phyloP scores from a whole-genome alignment of 2,797 vertebrate species.

The Malurus leucopterus region DNA sequence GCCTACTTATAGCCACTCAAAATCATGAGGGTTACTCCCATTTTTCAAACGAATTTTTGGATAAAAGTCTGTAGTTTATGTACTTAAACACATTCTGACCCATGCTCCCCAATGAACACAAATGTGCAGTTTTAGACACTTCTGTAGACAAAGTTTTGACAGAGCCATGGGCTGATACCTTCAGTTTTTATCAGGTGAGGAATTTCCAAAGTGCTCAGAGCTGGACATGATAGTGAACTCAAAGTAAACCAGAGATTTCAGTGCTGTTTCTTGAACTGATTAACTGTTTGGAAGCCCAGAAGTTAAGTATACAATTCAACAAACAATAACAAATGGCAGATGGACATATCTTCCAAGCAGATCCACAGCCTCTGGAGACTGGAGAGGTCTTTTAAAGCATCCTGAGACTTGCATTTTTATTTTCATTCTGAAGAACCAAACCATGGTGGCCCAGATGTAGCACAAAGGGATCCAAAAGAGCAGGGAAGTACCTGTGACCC shows the following conservation, averaged over 20 bases:
- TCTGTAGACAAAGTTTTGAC: background rate
- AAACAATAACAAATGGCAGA: background rate
- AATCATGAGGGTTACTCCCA: background rate
- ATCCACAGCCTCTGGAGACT: background rate
- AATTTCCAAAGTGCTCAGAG: background rate
- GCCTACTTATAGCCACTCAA: background rate
- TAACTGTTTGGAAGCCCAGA: background rate
- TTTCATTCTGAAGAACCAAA: background rate
- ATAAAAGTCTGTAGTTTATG: background rate
- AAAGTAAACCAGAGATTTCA: background rate
- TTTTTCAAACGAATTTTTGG: background rate
- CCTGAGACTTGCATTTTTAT: background rate
- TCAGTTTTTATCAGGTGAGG: background rate
- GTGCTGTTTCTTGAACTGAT: background rate
- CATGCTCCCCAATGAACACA: background rate
- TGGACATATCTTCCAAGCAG: background rate
- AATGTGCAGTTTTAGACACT: background rate
- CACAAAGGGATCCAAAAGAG: background rate
- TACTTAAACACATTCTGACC: background rate
- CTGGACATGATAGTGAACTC: background rate
- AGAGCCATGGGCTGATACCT: background rate
- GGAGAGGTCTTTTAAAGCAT: background rate
- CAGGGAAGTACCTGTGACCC: background rate
- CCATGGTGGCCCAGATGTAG: background rate
- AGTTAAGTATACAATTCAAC: background rate